Base-by-base conservation (phyloP, 2,888 invertebrate species). In the Xylota segnis region DNA sequence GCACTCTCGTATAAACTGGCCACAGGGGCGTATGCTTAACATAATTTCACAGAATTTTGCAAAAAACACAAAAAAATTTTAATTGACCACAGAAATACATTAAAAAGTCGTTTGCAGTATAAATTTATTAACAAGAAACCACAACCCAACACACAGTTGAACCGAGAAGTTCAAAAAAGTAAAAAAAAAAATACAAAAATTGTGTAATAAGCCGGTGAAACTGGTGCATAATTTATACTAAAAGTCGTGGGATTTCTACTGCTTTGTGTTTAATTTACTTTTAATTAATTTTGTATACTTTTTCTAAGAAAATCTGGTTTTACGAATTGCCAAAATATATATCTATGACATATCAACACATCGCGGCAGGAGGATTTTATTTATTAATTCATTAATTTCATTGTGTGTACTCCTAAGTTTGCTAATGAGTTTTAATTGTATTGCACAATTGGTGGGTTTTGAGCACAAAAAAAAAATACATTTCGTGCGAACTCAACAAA, bases 131-230 rank as follows among this genome's bases (percentile, higher is more conserved):
- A 9, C 10, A n/a, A 18, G 14, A 65, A 16, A 32, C 27, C 18
- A 18, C 18, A n/a, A 5, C 27, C 52, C 40, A 29, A 59, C 56
- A 43, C 14, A 10, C n/a, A 47, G 7, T 14, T 14, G 16, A 18
- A 47, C 12, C 12, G 71, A 63, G 63, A 68, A 75, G 50, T 79
- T 68, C 74, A 83, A 78, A 18, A n/a, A n/a, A n/a, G n/a, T n/a
- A n/a, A n/a, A n/a, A n/a, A n/a, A n/a, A n/a, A n/a, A n/a, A n/a
- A n/a, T n/a, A n/a, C n/a, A n/a, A n/a, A 23, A 70, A 65, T 83
- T 74, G 63, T 78, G 68, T 63, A 78, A 78, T 56, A 37, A 43
- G 78, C 78, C 77, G 72, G 72, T 56, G 72, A 68, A 74, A 83
- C 78, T 66, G 68, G 74, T 78, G 78, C 78, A 58, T 63, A 61